A percentile compares a stretch with the other conserved stretches of the same genome.
Evolutionary conservation across 2,888 invertebrate genomes (phyloP).

Genomic region (Drosophila longiperda): DNA sequence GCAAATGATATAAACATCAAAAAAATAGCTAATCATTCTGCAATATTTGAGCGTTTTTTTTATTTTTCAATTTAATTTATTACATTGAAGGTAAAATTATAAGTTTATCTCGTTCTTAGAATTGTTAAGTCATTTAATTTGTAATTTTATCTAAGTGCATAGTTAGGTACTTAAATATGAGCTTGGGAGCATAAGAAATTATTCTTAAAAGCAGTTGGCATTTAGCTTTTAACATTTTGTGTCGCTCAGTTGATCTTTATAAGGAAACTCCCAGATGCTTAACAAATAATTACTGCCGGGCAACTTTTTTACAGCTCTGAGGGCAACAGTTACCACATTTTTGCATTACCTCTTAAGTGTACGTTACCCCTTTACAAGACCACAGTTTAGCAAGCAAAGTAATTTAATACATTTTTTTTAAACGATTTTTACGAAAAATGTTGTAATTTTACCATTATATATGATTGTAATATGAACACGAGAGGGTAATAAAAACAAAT

Average conservation of each 20-base stretch:
- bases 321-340: conserved; percentile 1
- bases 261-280: neutral
- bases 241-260: neutral
- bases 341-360: neutral
- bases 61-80: neutral
- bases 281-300: neutral
- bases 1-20: neutral
- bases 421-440: neutral
- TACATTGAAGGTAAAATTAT: neutral
- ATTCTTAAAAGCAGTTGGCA: neutral
- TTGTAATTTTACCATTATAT: conserved; percentile 16
- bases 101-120: neutral
- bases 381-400: neutral
- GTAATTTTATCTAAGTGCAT: neutral
- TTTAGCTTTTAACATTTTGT: conserved; percentile 2
- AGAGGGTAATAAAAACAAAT: conserved; percentile 61
- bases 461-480: neutral
- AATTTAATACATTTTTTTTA: neutral
- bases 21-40: neutral
- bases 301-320: neutral
- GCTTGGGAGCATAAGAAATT: neutral
- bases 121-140: neutral
- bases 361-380: neutral
- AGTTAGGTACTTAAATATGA: neutral
- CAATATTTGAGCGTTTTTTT: neutral